Conservation (phyloP, 2,113 vertebrate genomes). For the Zootoca vivipara region DNA sequence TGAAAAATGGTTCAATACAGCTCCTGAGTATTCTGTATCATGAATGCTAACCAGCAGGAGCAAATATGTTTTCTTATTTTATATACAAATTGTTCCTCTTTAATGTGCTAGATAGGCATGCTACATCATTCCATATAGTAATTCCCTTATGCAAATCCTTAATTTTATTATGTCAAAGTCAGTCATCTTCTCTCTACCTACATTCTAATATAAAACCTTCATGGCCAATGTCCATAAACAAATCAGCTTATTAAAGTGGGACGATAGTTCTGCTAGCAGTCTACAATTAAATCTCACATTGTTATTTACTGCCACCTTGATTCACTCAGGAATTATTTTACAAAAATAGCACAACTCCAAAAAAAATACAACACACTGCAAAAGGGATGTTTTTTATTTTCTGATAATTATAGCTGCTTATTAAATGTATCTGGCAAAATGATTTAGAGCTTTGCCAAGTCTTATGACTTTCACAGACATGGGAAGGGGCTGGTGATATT, state of each 20-base stretch:
- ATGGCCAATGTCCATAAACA: constrained; percentile 56
- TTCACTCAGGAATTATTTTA: constrained; percentile 29
- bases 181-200: constrained; percentile 49
- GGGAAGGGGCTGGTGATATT: background rate
- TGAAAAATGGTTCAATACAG: constrained; percentile 48
- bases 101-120: constrained; percentile 31
- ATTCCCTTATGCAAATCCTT: constrained; percentile 50
- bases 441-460: background rate
- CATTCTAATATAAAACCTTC: constrained; percentile 43
- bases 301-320: background rate
- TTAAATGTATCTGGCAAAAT: constrained; percentile 38
- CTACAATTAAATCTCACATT: constrained; percentile 23
- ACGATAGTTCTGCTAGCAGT: constrained; percentile 57
- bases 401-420: constrained; percentile 30
- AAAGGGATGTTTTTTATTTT: constrained; percentile 46
- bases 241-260: constrained; percentile 61
- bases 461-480: constrained; percentile 5
- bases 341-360: background rate
- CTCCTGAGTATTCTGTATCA: constrained; percentile 53
- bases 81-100: constrained; percentile 13
- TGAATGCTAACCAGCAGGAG: constrained; percentile 44
- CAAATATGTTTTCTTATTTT: constrained; percentile 32
- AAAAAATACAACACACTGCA: constrained; percentile 32
- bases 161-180: constrained; percentile 15
- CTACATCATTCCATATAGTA: constrained; percentile 13